Evolutionary conservation across 1,140 invertebrate species (phyloP), one percentile per base, ranked within the genome.

Genomic region (Phymastichus coffea): DNA sequence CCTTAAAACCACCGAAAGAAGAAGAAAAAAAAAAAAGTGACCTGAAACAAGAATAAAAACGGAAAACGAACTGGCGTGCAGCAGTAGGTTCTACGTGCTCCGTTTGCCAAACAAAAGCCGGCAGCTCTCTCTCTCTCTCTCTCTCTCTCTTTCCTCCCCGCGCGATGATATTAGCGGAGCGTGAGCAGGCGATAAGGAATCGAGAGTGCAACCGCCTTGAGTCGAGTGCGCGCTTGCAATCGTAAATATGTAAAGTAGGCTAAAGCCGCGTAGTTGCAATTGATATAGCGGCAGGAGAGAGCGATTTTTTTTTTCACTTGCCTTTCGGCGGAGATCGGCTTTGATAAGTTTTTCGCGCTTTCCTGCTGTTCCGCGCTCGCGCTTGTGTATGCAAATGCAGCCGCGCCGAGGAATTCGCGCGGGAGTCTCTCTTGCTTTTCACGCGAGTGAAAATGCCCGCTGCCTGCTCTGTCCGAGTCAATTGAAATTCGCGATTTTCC

Each of bases 241-340:
- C 57, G 57, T 59, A 59, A 59, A 53, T 59, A 59, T 59, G 57
- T 41, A 59, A 59, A 59, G 57, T 28, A 58, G 38, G n/a, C n/a
- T n/a, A n/a, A n/a, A 25, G 22, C 54, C n/a, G 30, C 9, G 8
- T n/a, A n/a, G 26, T 4, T 3, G 43, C 48, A 52, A 52, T 59
- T 59, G 57, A 59, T 59, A 59, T 59, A 14, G 9, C 23, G 3
- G 33, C 9, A 17, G n/a, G 19, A 19, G 48, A 51, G 12, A 33
- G 22, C 7, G 20, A 28, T 38, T 33, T 43, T 33, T 20, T 44
- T 54, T 44, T 23, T n/a, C n/a, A n/a, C n/a, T n/a, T n/a, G n/a
- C n/a, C n/a, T n/a, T n/a, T n/a, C n/a, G n/a, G n/a, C 7, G 43
- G 2, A 28, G 20, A 47, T 48, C 22, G 41, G 22, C 48, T 48